Conservation (phyloP, 2,888 invertebrate genomes). For the Erpobdella octoculata region DNA sequence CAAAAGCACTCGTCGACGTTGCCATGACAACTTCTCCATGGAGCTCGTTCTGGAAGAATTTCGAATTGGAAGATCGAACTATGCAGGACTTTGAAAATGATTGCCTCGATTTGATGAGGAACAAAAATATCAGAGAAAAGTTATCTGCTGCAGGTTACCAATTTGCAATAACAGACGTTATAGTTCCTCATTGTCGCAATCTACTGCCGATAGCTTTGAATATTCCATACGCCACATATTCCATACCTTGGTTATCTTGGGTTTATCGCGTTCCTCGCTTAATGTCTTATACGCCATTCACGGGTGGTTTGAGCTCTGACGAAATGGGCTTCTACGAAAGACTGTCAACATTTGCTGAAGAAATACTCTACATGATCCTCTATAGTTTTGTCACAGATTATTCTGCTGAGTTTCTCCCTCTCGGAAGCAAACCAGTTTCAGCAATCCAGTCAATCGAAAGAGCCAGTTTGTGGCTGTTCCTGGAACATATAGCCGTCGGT, state of each 20-base stretch:
- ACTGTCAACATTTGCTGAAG: neutral
- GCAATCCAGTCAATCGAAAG: constrained; percentile 2
- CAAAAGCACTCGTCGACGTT: neutral
- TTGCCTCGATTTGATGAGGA: neutral
- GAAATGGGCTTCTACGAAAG: neutral
- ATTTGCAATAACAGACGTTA: constrained; percentile 31
- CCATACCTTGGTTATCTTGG: neutral
- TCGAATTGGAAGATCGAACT: neutral
- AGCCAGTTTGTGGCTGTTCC: constrained; percentile 36
- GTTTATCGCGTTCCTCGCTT: neutral
- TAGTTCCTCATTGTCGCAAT: constrained; percentile 14
- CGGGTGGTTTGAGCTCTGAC: neutral
- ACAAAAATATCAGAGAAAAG: neutral
- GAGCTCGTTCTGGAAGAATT: neutral
- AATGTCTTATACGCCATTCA: neutral
- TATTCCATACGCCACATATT: constrained; percentile 32
- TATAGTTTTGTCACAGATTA: neutral
- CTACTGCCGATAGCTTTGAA: constrained; percentile 31
- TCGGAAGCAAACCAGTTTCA: neutral
- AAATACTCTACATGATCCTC: neutral
- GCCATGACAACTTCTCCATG: neutral
- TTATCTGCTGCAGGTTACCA: constrained; percentile 28
- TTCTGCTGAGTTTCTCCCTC: neutral
- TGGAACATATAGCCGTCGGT: constrained; percentile 36
- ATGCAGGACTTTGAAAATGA: too few relatives aligned